Percentiles rank a stretch among this genome's conserved stretches.
These are phyloP conservation scores for Patella vulgata DNA, from an alignment of 1,140 invertebrate genomes.

Conservation along the genomic window DNA sequence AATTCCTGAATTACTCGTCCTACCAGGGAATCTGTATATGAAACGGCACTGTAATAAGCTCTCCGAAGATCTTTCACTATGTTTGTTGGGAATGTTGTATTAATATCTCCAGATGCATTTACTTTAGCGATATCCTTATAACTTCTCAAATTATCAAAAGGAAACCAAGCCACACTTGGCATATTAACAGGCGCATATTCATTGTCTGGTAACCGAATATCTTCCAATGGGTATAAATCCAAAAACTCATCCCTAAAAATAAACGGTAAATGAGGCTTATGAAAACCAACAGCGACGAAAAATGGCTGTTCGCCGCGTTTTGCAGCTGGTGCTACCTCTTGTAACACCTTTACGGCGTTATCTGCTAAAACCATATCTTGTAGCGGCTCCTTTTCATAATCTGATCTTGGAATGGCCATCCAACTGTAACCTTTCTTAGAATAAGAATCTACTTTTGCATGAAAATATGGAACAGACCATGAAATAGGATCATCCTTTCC, in stretches of 20 bases:
- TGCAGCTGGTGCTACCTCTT: slow-evolving; percentile 65
- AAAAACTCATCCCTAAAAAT: too few species aligned
- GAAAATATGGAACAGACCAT: slow-evolving; percentile 29
- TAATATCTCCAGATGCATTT: slow-evolving; percentile 18
- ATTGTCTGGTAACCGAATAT: slow-evolving; percentile 21
- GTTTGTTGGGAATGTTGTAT: slow-evolving; percentile 18
- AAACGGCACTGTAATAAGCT: too few species aligned
- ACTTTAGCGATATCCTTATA: slow-evolving; percentile 15
- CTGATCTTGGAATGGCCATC: slow-evolving; percentile 5
- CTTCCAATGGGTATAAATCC: slow-evolving; percentile 26
- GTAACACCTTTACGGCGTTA: slow-evolving; percentile 75
- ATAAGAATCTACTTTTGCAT: too few species aligned
- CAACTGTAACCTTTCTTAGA: too few species aligned
- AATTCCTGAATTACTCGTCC: slow-evolving; percentile 32
- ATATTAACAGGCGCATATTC: slow-evolving; percentile 30
- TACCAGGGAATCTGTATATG: slow-evolving; percentile 33
- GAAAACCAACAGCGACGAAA: slow-evolving; percentile 40
- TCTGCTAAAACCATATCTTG: slow-evolving; percentile 76
- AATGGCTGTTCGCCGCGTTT: slow-evolving; percentile 27
- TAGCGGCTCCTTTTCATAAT: slow-evolving; percentile 64
- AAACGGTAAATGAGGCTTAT: too few species aligned
- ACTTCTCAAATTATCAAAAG: slow-evolving; percentile 17
- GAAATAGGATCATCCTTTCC: too few species aligned
- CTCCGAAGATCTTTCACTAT: too few species aligned
- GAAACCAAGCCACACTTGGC: slow-evolving; percentile 33